Conservation (phyloP, 2,113 vertebrate genomes). For the Cavia porcellus region DNA sequence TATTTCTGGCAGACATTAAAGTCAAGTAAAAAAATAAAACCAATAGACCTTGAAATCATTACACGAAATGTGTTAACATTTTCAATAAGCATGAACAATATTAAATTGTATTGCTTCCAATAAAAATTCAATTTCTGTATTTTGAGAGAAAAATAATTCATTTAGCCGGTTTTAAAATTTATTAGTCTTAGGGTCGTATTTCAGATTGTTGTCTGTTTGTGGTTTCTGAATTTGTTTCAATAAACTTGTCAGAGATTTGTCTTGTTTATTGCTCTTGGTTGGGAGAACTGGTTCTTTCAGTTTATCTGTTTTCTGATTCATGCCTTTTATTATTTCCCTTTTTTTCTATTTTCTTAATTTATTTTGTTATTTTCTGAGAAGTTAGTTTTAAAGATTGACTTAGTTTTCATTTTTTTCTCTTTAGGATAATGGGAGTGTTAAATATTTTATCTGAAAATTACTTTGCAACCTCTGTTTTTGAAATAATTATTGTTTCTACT, state of each 20-base stretch:
- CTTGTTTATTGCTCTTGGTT: conserved; percentile 53
- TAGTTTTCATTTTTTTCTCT: background rate
- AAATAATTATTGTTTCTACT: background rate
- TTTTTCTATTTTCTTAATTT: background rate
- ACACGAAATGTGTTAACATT: conserved; percentile 6
- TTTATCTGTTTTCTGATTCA: conserved; percentile 40
- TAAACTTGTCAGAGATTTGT: conserved; percentile 49
- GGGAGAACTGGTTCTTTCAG: background rate
- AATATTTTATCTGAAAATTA: background rate
- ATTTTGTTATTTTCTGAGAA: conserved; percentile 51
- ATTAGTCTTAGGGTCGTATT: conserved; percentile 11
- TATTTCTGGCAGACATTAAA: conserved; percentile 39
- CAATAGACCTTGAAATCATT: conserved; percentile 2
- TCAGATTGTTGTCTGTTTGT: background rate
- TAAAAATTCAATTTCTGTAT: conserved; percentile 55
- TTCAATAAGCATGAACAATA: conserved; percentile 5
- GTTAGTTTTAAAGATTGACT: background rate
- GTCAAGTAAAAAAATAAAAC: conserved; percentile 52
- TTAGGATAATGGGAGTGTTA: background rate
- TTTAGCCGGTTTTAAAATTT: conserved; percentile 32
- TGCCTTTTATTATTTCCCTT: conserved; percentile 20
- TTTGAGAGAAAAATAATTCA: conserved; percentile 44
- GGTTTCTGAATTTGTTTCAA: conserved; percentile 57
- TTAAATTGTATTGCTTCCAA: conserved; percentile 30
- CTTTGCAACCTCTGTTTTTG: background rate